Evolutionary conservation across 1,140 invertebrate genomes (phyloP).

Genomic region (Sesamia nonagrioides): DNA sequence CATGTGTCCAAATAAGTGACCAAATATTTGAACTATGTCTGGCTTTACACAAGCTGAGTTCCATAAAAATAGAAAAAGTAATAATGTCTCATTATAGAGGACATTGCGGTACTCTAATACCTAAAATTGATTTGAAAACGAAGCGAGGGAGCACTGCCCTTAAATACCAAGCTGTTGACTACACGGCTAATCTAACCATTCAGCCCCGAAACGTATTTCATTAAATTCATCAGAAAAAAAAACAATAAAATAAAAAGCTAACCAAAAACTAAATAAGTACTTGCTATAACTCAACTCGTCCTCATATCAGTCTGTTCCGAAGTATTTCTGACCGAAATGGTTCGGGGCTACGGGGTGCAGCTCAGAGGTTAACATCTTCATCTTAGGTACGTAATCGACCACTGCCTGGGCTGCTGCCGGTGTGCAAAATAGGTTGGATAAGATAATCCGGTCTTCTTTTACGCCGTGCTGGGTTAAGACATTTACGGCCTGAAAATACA

Average conservation of each 20-base stretch:
- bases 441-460: constrained; percentile 96
- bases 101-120: no score
- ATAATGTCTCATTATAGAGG: no score
- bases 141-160: no score
- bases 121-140: no score
- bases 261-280: constrained; percentile 14
- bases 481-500: constrained; percentile 93
- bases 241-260: not conserved
- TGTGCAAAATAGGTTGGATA: constrained; percentile 98
- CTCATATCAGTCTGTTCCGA: constrained; percentile 96
- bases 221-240: not conserved
- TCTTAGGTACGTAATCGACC: constrained; percentile 95
- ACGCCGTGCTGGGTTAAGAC: constrained; percentile 98
- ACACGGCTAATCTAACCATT: no score
- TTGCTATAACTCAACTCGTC: constrained; percentile 61
- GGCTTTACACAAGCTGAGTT: no score
- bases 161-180: no score
- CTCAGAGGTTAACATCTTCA: constrained; percentile 98
- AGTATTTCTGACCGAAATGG: constrained; percentile 99
- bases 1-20: no score
- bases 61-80: no score
- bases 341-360: constrained; percentile 98
- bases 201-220: no score
- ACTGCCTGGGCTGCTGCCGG: constrained; percentile 96
- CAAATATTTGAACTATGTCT: no score